Conservation (phyloP, 2,888 invertebrate genomes). For the Parelbella ahira region DNA sequence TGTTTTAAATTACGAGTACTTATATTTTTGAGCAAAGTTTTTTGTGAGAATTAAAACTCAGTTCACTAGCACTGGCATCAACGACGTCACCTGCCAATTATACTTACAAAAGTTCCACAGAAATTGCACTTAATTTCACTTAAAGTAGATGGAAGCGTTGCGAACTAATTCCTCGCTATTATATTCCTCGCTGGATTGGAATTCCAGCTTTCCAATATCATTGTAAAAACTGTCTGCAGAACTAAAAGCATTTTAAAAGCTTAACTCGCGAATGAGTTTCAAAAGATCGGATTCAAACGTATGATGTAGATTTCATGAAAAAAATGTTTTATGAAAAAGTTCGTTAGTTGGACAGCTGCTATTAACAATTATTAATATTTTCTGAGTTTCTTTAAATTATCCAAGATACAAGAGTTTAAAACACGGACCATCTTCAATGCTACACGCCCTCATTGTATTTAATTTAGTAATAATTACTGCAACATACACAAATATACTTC, state of each 20-base stretch:
- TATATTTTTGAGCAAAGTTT: no score
- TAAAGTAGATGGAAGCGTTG: conserved; percentile 2
- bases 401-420: no score
- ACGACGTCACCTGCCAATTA: conserved; percentile 13
- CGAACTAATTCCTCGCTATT: conserved; percentile 4
- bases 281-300: neutral
- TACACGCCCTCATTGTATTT: no score
- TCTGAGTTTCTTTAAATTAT: no score
- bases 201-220: conserved; percentile 14
- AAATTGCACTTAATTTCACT: conserved; percentile 14
- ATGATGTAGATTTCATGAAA: no score
- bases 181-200: conserved; percentile 13
- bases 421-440: no score
- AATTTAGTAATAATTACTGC: no score
- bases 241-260: conserved; percentile 12
- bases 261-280: neutral
- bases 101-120: conserved; percentile 2
- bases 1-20: no score
- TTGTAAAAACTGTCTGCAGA: conserved; percentile 9
- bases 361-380: no score
- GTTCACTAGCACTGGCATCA: neutral
- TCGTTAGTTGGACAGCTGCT: no score
- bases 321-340: no score
- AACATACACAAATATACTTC: no score
- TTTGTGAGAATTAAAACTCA: neutral